These are phyloP conservation scores for Sarcoramphus papa DNA, from an alignment of 2,797 vertebrate genomes.

Conservation along the genomic window DNA sequence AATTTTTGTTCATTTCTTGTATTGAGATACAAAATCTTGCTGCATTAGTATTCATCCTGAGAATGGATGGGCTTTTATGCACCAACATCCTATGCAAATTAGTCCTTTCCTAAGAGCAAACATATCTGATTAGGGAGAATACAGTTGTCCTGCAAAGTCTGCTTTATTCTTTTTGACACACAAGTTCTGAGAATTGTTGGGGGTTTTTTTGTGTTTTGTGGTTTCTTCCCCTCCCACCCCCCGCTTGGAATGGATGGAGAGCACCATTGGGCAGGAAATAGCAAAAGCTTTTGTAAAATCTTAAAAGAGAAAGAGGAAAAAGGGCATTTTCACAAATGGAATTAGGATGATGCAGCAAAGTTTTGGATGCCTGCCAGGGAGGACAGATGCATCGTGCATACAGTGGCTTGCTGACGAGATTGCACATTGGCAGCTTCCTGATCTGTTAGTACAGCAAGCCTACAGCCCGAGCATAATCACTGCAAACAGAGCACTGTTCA, in stretches of 20 bases:
- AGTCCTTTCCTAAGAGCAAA: conserved; percentile 12
- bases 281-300: conserved; percentile 32
- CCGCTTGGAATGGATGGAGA: neutral
- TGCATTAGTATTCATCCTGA: conserved; percentile 42
- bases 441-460: neutral
- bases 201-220: neutral
- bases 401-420: neutral
- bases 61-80: conserved; percentile 25
- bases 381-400: neutral
- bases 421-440: neutral
- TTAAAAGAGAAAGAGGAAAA: neutral
- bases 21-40: neutral
- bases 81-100: conserved; percentile 50
- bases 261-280: conserved; percentile 17
- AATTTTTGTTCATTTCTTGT: neutral
- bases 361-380: neutral
- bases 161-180: neutral
- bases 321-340: neutral
- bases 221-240: neutral
- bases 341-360: neutral
- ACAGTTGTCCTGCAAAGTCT: neutral
- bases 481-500: conserved; percentile 51
- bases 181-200: neutral
- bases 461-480: neutral
- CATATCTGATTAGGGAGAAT: conserved; percentile 25